Base-by-base conservation (phyloP, 1,140 invertebrate genomes). In the Mercenaria mercenaria region DNA sequence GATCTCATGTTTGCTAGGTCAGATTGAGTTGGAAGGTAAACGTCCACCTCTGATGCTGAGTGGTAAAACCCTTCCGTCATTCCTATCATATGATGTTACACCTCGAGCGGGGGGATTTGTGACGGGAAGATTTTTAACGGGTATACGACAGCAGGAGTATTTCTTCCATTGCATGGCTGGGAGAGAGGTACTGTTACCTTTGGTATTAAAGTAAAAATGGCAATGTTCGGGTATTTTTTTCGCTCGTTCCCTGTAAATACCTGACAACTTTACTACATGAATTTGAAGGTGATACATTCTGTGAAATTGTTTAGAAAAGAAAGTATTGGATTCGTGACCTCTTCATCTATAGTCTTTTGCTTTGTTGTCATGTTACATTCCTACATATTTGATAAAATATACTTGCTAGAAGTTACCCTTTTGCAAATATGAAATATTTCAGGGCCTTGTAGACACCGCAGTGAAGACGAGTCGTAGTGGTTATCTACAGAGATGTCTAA, bases 111-210 rank as follows among this genome's bases (percentile, higher is more conserved):
- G 99, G 59, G 99, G 99, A 23, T 99, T 99, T 95, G 98, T 99
- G 52, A 98, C 98, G 93, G 98, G 98, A 3, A 97, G 99, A 41
- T 99, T 99, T 94, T 98, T 99, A 97, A 99, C 99, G 0, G 99
- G 99, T 81, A 99, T 99, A 90, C 97, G 98, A 94, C 99, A 99
- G 0, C 99, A 99, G 96, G 99, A 99, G 95, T 99, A 99, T 94
- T 99, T 99, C 96, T 99, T 99, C 96, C 99, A 99, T 97, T 99
- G 99, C 95, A 99, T 99, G 99, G 99, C 99, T 79, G 99, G 99
- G 90, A 97, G 99, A 96, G 99, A 99, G 97, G 97, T 97, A 94
- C 91, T 91, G 89, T 76, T 72, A 74, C 32, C 6, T 61, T n/a
- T n/a, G n/a, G n/a, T n/a, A n/a, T n/a, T n/a, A 52, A 52, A 52